Base-by-base conservation (phyloP, 2,888 invertebrate genomes). In the Pterobdella sp. region DNA sequence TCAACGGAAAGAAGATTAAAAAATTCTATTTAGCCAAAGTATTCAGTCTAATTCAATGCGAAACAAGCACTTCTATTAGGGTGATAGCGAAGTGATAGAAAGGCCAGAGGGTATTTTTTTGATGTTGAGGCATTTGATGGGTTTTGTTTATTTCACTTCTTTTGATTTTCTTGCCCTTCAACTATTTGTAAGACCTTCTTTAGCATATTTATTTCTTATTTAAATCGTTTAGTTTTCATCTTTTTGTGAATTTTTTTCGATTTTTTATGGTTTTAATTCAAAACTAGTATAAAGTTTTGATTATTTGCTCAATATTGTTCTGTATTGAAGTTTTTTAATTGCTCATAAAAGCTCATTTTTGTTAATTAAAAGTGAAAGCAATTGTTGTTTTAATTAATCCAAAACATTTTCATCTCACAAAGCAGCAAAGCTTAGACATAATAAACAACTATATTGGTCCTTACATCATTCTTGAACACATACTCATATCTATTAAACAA, bases 101-200 rank as follows among this genome's bases (percentile, higher is more conserved):
- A 14, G 42, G 42, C 42, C 42, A 18, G 10, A 42, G 42, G 42
- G 42, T 42, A 18, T 7, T 42, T 42, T 7, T 42, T 42, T 42
- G 42, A 42, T 14, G 42, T 42, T 42, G 42, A 42, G 42, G 42
- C 18, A 7, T 42, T 42, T 7, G 42, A 7, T 42, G 42, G 18
- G 7, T 18, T 42, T 42, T 42, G 42, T 42, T 42, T 42, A 42
- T 18, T 42, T 14, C 42, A 14, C 42, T 7, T 18, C 42, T 42
- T 42, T 42, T 7, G 18, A 42, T 42, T 42, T 42, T 42, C 42
- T 42, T 42, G 42, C 42, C 42, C 63, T 26, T 10, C 7, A 63
- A 63, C 31, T 63, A 26, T 63, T 63, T 14, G n/a, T 63, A 26
- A 63, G 63, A 14, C 31, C 10, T 63, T 63, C 14, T 63, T 63